phyloP scores from a whole-genome alignment of 2,888 invertebrate genomes.

The Spialia ferax region DNA sequence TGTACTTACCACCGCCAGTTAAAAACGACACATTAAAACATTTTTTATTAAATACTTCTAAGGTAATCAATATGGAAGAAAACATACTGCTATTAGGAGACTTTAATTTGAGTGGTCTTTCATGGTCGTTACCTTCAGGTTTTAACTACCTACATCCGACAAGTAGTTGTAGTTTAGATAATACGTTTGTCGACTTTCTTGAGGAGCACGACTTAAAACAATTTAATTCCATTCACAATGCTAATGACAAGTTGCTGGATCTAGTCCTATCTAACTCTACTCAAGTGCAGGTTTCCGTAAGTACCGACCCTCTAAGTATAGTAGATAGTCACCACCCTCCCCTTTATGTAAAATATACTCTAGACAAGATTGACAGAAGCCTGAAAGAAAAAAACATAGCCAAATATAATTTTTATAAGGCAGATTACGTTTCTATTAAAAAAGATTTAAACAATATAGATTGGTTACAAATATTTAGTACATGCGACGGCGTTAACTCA shows the following conservation, averaged over 20 bases:
- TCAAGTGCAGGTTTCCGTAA: no score
- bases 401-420: neutral
- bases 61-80: neutral
- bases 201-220: neutral
- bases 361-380: neutral
- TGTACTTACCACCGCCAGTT: neutral
- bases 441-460: neutral
- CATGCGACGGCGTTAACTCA: neutral
- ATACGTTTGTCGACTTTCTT: neutral
- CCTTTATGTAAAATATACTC: neutral
- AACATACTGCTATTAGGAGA: neutral
- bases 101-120: neutral
- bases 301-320: neutral
- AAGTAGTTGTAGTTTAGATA: neutral
- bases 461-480: neutral
- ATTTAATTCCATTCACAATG: neutral
- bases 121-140: neutral
- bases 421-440: neutral
- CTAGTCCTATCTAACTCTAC: neutral
- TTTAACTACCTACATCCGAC: neutral
- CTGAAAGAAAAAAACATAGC: neutral
- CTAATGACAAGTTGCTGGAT: neutral
- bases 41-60: neutral
- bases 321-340: neutral
- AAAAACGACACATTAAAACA: neutral